A percentile compares a stretch with the other conserved stretches of the same genome.
Evolutionary conservation across 2,888 invertebrate genomes (phyloP).

Genomic region (Caprella mutica): DNA sequence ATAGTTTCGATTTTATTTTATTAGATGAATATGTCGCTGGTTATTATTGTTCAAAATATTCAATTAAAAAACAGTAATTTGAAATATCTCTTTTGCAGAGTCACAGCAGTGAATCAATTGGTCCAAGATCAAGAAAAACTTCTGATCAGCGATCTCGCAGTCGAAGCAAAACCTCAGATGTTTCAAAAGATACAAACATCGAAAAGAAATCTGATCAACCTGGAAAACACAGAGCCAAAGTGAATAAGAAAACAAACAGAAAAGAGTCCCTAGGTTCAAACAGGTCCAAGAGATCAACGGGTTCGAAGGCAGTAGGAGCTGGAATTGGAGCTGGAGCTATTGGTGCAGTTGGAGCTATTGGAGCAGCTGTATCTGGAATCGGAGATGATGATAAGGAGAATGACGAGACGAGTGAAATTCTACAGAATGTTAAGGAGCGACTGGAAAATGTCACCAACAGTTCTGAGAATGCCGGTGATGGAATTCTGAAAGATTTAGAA

Average conservation of each 20-base stretch:
- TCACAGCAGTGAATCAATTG: too few relatives aligned
- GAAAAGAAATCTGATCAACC: background rate
- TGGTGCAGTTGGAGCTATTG: constrained; percentile 37
- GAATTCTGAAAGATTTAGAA: background rate
- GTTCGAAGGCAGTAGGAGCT: constrained; percentile 18
- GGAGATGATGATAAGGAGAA: background rate
- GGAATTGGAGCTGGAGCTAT: constrained; percentile 39
- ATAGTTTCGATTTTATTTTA: too few relatives aligned
- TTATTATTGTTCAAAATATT: too few relatives aligned
- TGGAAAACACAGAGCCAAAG: background rate
- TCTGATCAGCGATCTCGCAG: background rate
- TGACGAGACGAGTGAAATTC: background rate
- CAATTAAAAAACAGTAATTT: too few relatives aligned
- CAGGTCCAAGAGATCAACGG: background rate
- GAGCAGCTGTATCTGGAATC: background rate
- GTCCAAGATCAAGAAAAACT: too few relatives aligned
- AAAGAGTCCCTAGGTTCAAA: background rate
- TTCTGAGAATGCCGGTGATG: background rate
- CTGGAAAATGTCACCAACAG: background rate
- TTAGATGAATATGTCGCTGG: too few relatives aligned
- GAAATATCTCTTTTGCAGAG: too few relatives aligned
- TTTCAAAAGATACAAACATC: background rate
- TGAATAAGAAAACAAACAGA: background rate
- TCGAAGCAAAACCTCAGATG: background rate
- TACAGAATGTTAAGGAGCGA: background rate